These are phyloP conservation scores for Muntiacus reevesi DNA, from an alignment of 2,113 vertebrate species.

Conservation along the genomic window DNA sequence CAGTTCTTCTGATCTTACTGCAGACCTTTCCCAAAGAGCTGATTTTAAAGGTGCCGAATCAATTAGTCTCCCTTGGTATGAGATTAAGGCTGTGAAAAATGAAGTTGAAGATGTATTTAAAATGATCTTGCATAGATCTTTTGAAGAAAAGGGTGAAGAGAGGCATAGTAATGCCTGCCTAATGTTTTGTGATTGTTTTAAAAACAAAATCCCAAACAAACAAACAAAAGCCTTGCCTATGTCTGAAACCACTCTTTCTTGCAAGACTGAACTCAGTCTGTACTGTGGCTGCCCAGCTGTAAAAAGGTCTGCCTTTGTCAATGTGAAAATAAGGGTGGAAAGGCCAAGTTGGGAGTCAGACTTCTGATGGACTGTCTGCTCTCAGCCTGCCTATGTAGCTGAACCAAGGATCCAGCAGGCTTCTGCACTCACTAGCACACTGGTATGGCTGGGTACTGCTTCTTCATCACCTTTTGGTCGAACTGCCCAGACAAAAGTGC, in stretches of 20 bases:
- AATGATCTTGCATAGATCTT: constrained; percentile 27
- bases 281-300: constrained; percentile 21
- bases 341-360: background rate
- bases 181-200: constrained; percentile 18
- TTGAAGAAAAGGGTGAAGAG: constrained; percentile 3
- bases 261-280: background rate
- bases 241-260: background rate
- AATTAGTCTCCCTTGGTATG: constrained; percentile 19
- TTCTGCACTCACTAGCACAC: background rate
- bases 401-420: background rate
- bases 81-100: constrained; percentile 39
- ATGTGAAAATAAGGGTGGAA: constrained; percentile 32
- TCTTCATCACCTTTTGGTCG: constrained; percentile 31
- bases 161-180: background rate
- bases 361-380: background rate
- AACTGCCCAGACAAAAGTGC: constrained; percentile 25
- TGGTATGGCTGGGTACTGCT: constrained; percentile 30
- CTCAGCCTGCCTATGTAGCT: background rate
- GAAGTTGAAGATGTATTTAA: constrained; percentile 45
- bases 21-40: constrained; percentile 55
- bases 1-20: constrained; percentile 44
- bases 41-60: constrained; percentile 56
- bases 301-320: constrained; percentile 58
- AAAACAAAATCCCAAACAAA: background rate
- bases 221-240: background rate